These are phyloP conservation scores for Istiophorus platypterus DNA, from an alignment of 2,113 vertebrate genomes.

Conservation along the genomic window DNA sequence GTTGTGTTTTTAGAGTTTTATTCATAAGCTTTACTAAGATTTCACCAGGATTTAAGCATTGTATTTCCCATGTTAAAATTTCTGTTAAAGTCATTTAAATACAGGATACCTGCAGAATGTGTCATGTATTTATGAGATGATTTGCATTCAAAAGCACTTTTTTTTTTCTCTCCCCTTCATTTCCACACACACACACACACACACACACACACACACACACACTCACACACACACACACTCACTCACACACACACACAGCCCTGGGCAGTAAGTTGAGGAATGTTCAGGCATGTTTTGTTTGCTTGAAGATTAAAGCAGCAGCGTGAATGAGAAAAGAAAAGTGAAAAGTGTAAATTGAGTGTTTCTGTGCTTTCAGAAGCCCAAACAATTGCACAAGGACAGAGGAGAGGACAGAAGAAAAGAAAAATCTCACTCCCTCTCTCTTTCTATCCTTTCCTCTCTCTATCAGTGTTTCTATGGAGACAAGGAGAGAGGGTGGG, in stretches of 20 bases:
- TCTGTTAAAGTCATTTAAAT: not conserved
- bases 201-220: not conserved
- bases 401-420: constrained; percentile 50
- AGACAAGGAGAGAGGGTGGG: constrained; percentile 75
- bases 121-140: too few relatives aligned
- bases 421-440: constrained; percentile 53
- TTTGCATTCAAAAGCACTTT: not conserved
- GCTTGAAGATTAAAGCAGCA: not conserved
- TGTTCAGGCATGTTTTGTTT: constrained; percentile 20
- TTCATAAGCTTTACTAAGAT: too few relatives aligned
- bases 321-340: not conserved
- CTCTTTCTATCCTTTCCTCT: constrained; percentile 38
- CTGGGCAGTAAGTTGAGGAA: not conserved
- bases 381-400: constrained; percentile 72
- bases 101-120: constrained; percentile 20
- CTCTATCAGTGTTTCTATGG: constrained; percentile 77
- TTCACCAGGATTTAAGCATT: too few relatives aligned
- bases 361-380: constrained; percentile 34
- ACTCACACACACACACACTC: not conserved
- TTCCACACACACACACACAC: not conserved
- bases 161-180: not conserved
- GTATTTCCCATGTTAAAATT: too few relatives aligned
- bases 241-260: not conserved
- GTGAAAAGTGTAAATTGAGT: constrained; percentile 27
- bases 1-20: too few relatives aligned